Percentiles rank a stretch among this genome's conserved stretches.
phyloP scores from a whole-genome alignment of 2,113 vertebrate genomes.

The Callocephalon fimbriatum region DNA sequence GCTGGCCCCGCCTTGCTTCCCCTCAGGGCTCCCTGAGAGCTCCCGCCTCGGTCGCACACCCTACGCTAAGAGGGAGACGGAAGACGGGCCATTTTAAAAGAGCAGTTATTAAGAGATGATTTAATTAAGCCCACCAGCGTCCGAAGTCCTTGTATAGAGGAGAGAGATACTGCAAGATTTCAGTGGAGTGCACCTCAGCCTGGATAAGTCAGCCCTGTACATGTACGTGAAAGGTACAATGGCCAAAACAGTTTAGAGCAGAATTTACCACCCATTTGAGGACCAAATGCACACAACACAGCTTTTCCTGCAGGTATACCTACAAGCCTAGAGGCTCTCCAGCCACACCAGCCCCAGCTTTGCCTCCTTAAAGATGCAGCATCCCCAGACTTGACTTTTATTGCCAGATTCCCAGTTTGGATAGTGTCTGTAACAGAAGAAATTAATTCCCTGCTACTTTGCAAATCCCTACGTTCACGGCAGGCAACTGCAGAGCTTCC shows the following conservation, averaged over 20 bases:
- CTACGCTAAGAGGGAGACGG: not conserved
- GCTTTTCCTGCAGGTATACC: not conserved
- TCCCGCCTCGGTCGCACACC: rapidly evolving
- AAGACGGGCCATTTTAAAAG: not conserved
- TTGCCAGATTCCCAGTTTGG: not conserved
- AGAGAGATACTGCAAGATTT: not conserved
- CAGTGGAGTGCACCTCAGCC: too few relatives aligned
- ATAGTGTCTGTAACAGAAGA: not conserved
- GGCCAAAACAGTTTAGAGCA: not conserved
- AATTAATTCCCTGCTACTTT: not conserved
- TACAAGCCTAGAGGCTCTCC: not conserved
- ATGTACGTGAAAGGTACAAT: rapidly evolving
- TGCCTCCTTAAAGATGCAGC: not conserved
- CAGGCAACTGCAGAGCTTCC: not conserved
- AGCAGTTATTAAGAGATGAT: not conserved
- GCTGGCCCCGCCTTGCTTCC: not conserved
- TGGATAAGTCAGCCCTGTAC: not conserved
- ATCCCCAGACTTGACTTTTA: not conserved
- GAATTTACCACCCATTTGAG: not conserved
- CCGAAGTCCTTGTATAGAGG: not conserved
- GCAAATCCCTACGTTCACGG: not conserved
- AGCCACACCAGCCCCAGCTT: not conserved
- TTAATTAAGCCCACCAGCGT: not conserved
- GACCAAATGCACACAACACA: rapidly evolving
- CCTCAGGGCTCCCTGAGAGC: not conserved